phyloP scores from a whole-genome alignment of 2,888 invertebrate genomes.

The Cyrtodaria siliqua region DNA sequence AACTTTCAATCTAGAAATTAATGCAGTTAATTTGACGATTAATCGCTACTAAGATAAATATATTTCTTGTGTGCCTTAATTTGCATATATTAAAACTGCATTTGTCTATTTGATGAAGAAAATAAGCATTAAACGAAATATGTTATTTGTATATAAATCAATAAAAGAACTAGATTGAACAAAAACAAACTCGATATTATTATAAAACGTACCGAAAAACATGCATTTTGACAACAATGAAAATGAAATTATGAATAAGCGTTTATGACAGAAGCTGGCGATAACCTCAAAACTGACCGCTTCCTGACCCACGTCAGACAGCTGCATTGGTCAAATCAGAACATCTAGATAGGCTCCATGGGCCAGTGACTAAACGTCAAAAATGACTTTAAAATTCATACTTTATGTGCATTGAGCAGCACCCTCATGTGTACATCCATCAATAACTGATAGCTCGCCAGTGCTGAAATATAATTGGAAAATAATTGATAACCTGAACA shows the following conservation, averaged over 20 bases:
- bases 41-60: too few relatives aligned
- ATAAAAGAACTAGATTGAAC: too few relatives aligned
- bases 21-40: too few relatives aligned
- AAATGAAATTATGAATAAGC: slow-evolving; percentile 59
- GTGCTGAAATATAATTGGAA: slow-evolving; percentile 57
- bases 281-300: slow-evolving; percentile 54
- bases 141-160: too few relatives aligned
- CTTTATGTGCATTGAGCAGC: slow-evolving; percentile 42
- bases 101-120: too few relatives aligned
- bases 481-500: slow-evolving; percentile 44
- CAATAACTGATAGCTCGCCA: slow-evolving; percentile 20
- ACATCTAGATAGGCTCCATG: slow-evolving; percentile 49
- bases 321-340: slow-evolving; percentile 52
- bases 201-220: too few relatives aligned
- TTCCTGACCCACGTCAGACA: slow-evolving; percentile 52
- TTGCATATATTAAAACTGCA: too few relatives aligned
- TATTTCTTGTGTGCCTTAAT: too few relatives aligned
- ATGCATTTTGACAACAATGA: not conserved
- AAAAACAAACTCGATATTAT: too few relatives aligned
- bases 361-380: slow-evolving; percentile 40
- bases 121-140: too few relatives aligned
- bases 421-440: slow-evolving; percentile 42
- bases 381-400: slow-evolving; percentile 56
- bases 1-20: too few relatives aligned
- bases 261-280: slow-evolving; percentile 58